phyloP scores from a whole-genome alignment of 2,888 invertebrate species.

The Schizotus pectinicornis region DNA sequence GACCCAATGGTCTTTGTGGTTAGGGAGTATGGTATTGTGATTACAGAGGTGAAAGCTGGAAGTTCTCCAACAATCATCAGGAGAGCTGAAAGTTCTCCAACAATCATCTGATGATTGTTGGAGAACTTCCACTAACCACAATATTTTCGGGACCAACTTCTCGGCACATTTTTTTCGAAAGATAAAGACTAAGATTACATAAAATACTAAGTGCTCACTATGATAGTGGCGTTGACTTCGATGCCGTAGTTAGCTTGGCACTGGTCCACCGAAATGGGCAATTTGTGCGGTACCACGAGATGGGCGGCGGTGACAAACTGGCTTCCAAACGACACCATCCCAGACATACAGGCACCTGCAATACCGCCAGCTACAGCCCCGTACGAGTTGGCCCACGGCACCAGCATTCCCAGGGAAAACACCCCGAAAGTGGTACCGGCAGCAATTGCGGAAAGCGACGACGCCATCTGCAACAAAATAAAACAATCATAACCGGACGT shows the following conservation, averaged over 20 bases:
- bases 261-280: conserved; percentile 61
- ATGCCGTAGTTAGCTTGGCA: conserved; percentile 53
- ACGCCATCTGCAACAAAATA: conserved; percentile 62
- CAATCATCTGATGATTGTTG: too few relatives aligned
- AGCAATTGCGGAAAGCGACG: conserved; percentile 82
- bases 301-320: conserved; percentile 70
- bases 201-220: conserved; percentile 42
- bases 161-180: neutral
- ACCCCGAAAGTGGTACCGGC: conserved; percentile 84
- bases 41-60: too few relatives aligned
- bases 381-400: conserved; percentile 79
- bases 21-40: too few relatives aligned
- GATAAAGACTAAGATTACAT: neutral
- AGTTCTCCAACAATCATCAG: too few relatives aligned
- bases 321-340: conserved; percentile 70
- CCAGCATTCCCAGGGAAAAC: conserved; percentile 81
- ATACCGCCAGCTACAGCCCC: conserved; percentile 68
- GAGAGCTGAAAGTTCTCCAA: too few relatives aligned
- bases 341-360: conserved; percentile 66
- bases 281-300: conserved; percentile 63
- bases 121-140: too few relatives aligned
- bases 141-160: too few relatives aligned
- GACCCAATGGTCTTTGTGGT: too few relatives aligned
- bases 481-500: too few relatives aligned
- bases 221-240: conserved; percentile 52